Evolutionary conservation across 2,113 vertebrate genomes (phyloP).

Genomic region (Microcebus tavaratra): DNA sequence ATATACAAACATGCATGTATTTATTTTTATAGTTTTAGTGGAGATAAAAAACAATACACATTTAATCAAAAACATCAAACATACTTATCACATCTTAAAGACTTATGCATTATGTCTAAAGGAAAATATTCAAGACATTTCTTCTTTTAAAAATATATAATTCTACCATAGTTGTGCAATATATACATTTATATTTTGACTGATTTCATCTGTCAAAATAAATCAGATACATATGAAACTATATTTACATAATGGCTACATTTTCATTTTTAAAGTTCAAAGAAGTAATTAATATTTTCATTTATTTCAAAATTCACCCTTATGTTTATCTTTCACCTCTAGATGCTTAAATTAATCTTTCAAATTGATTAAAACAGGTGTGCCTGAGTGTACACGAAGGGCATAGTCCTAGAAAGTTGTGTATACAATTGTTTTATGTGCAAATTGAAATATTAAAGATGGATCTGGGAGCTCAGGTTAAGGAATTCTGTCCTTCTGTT

Average conservation of each 20-base stretch:
- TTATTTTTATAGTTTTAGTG: conserved; percentile 24
- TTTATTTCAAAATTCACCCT: background rate
- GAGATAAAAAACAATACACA: conserved; percentile 7
- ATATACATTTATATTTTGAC: conserved; percentile 65
- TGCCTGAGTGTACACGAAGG: background rate
- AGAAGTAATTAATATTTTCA: background rate
- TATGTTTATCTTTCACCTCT: background rate
- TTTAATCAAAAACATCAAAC: background rate
- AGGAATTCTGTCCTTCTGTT: background rate
- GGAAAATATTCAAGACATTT: conserved; percentile 14
- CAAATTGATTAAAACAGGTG: background rate
- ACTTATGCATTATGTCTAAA: background rate
- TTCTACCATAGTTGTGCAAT: conserved; percentile 16
- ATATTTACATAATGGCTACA: conserved; percentile 60
- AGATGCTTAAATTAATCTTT: background rate
- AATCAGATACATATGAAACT: background rate
- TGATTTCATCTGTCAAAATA: conserved; percentile 48
- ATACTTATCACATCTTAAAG: background rate
- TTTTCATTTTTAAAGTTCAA: conserved; percentile 47
- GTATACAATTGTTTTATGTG: background rate
- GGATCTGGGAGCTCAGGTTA: background rate
- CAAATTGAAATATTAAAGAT: background rate
- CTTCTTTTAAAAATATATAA: conserved; percentile 54
- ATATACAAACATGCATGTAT: background rate
- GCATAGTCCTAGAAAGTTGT: background rate